Evolutionary conservation across 1,140 invertebrate genomes (phyloP), one percentile per base, ranked within the genome.

Genomic region (Doryteuthis pealeii): DNA sequence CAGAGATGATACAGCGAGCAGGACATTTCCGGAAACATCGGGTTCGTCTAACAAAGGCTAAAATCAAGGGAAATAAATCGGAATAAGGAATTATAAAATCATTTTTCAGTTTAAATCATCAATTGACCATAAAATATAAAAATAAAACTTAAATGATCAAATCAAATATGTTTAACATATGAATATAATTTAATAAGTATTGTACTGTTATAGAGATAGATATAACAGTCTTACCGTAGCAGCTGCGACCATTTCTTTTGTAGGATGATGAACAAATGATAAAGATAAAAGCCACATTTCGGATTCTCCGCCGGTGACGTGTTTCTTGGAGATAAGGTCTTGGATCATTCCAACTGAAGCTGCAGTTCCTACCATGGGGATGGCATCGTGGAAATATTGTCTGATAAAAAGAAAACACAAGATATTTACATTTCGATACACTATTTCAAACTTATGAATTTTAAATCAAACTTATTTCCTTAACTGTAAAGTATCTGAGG

Each of bases 201-300:
- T n/a, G n/a, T n/a, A n/a, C 35, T 40, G 35, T 40, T 40, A n/a
- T n/a, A n/a, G n/a, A n/a, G n/a, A n/a, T n/a, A n/a, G n/a, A n/a
- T 10, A 40, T 40, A 40, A 28, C 22, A 68, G 68, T 67, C 78
- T 67, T 89, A 87, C 89, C 91, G 88, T 87, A 33, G 93, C 90
- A 33, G 92, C 90, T 18, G 33, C 75, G 12, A 96, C 83, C 26
- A 94, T 92, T 0, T 92, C 91, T 66, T 91, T 89, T 68, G 92
- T 92, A 0, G 94, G 93, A 77, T 94, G 91, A 75, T 91, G 90
- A 1, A 94, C 91, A 84, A 96, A 92, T 28, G 94, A 92, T 78
- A 96, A 90, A 0, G 94, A 91, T 62, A 92, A 91, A 72, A 96
- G 89, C 95, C 95, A 97, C 69, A 92, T 92, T n/a, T 92, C 90